Base-by-base conservation (phyloP, 1,140 invertebrate genomes). In the Nomia melanderi region DNA sequence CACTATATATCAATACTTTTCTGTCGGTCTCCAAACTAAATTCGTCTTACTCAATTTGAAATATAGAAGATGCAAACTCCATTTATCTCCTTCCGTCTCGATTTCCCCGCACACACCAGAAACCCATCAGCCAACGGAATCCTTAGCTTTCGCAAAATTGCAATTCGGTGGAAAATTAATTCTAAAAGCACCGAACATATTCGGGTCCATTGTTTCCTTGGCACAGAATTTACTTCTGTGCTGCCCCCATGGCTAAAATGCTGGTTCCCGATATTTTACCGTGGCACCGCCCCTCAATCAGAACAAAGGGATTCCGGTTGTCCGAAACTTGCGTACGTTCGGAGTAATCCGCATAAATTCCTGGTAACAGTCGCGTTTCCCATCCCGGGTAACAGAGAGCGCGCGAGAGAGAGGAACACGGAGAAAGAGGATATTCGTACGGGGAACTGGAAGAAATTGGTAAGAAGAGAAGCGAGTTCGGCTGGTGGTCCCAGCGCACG, bases 381-480 rank as follows among this genome's bases (percentile, higher is more conserved):
- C 60, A 25, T 65, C 39, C 27, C 14, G n/a, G n/a, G n/a, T n/a
- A n/a, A n/a, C n/a, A n/a, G n/a, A n/a, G n/a, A n/a, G n/a, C n/a
- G n/a, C n/a, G n/a, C n/a, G n/a, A n/a, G n/a, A n/a, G n/a, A n/a
- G n/a, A n/a, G n/a, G 1, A 14, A 39, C 39, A 23, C 39, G 12
- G 29, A n/a, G 9, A n/a, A 31, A n/a, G 29, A 20, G 29, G 44
- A 25, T 31, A 36, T n/a, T 31, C 39, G 31, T 25, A 65, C 50
- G 72, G 72, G 56, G 56, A 29, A 36, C 3, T n/a, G 62, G 62
- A 74, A 74, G 62, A 66, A 74, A 74, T 74, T 66, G 72, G n/a
- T 29, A 39, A 54, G 47, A 50, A 50, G 20, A 27, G 36, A 23
- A 25, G 33, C 5, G 25, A 20, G 47, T 14, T 36, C 44, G 50